Evolutionary conservation across 2,797 vertebrate genomes (phyloP).

Genomic region (Aythya fuligula): DNA sequence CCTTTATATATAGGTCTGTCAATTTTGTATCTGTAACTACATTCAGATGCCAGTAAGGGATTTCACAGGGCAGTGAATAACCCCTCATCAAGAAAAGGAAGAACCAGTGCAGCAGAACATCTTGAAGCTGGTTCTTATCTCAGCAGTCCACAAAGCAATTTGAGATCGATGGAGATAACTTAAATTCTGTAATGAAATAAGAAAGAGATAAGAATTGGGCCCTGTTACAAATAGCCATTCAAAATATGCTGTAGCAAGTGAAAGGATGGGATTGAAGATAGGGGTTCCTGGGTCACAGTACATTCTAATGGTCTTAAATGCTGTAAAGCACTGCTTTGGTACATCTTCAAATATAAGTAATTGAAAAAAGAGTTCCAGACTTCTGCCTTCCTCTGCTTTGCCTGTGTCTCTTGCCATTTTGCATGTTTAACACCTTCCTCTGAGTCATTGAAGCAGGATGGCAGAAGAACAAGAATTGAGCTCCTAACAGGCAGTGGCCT

Average conservation of each 20-base stretch:
- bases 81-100: background rate
- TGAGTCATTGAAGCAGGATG: background rate
- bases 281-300: background rate
- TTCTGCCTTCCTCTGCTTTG: background rate
- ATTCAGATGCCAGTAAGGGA: background rate
- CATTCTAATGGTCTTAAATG: background rate
- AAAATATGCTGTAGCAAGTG: background rate
- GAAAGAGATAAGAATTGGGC: background rate
- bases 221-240: background rate
- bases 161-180: constrained; percentile 18
- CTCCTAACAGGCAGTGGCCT: background rate
- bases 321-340: background rate
- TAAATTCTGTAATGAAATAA: constrained; percentile 20
- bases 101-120: background rate
- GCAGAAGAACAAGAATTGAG: background rate
- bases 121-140: constrained; percentile 25
- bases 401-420: background rate
- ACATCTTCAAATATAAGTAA: background rate
- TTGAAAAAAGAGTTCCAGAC: background rate
- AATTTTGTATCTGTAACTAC: constrained; percentile 10
- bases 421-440: background rate
- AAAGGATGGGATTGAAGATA: background rate
- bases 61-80: constrained; percentile 24
- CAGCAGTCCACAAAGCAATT: background rate
- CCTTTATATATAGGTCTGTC: background rate